Evolutionary conservation across 2,797 vertebrate genomes (phyloP), one percentile per base, ranked within the genome.

Genomic region (Malurus splendens): DNA sequence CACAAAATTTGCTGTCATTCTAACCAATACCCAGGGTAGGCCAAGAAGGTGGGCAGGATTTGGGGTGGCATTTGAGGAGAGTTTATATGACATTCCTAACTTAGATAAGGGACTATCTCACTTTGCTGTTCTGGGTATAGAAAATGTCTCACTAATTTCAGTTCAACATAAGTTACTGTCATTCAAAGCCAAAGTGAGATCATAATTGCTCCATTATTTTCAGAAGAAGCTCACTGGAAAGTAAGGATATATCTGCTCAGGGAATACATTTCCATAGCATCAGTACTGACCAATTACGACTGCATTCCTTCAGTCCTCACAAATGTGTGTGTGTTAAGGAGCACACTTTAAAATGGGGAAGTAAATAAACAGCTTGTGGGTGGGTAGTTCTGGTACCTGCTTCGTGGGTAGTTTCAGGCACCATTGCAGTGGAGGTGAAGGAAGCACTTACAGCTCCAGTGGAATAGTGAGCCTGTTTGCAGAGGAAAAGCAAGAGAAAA

Each of bases 381-480:
- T 25, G 68, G n/a, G 32, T 16, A 51, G 38, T 32, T 50, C 27
- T 44, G 30, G n/a, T 97, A 98, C 99, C 99, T 97, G 99, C 99
- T 98, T 98, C 98, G 0, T 99, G 98, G 4, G 87, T 97, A 15
- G 99, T 99, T 91, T 98, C 96, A 4, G 99, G 99, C 39, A 97
- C 97, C 98, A 99, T 99, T 52, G 99, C 99, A 0, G 99, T 99
- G 87, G 99, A 99, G 6, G 99, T 99, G 97, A 99, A 99, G 72
- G 99, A 99, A 22, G 99, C 98, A 2, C 98, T 98, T 30, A 99
- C 99, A 94, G 97, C 97, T 60, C 99, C 99, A 2, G 99, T 99
- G 52, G 99, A 99, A 92, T 99, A 99, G 96, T 99, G 99, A 72
- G 99, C 99, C 99, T 99, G 95, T 86, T 48, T 4, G 23, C 39